These are phyloP conservation scores for Homalodisca vitripennis DNA, from an alignment of 1,140 invertebrate species.

Conservation along the genomic window DNA sequence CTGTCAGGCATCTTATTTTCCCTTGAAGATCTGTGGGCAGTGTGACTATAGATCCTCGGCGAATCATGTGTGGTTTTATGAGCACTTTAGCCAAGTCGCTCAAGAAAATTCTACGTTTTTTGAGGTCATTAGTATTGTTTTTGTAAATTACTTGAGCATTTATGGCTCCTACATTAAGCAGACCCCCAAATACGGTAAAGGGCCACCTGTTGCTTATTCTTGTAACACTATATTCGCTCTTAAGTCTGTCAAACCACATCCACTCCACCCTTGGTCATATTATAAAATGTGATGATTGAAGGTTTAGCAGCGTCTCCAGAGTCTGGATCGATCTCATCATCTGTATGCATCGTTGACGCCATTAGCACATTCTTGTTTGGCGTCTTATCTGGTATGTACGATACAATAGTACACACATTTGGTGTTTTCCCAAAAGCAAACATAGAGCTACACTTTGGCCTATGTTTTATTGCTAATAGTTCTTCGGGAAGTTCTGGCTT, in stretches of 20 bases:
- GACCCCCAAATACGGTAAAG: constrained; percentile 45
- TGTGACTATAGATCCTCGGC: not conserved
- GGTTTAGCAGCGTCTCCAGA: constrained; percentile 27
- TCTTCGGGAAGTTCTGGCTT: not conserved
- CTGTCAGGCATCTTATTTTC: no score
- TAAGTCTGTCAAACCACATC: constrained; percentile 47
- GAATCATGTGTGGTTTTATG: not conserved
- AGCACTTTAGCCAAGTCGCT: not conserved
- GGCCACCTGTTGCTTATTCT: constrained; percentile 48
- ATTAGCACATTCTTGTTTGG: constrained; percentile 2
- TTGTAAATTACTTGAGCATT: constrained; percentile 38
- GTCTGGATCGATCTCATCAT: constrained; percentile 7
- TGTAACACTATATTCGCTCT: constrained; percentile 42
- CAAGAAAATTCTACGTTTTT: not conserved
- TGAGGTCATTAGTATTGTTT: not conserved
- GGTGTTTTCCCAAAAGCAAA: not conserved
- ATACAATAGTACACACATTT: constrained; percentile 35
- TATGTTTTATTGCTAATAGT: constrained; percentile 23
- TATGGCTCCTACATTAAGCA: constrained; percentile 45
- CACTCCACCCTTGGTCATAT: constrained; percentile 49
- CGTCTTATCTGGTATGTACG: constrained; percentile 38
- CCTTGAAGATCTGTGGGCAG: no score
- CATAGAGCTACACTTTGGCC: not conserved
- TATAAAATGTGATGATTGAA: constrained; percentile 43
- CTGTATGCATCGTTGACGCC: not conserved